Evolutionary conservation across 2,888 invertebrate species (phyloP), one percentile per base, ranked within the genome.

Genomic region (Taphrorychus bicolor): DNA sequence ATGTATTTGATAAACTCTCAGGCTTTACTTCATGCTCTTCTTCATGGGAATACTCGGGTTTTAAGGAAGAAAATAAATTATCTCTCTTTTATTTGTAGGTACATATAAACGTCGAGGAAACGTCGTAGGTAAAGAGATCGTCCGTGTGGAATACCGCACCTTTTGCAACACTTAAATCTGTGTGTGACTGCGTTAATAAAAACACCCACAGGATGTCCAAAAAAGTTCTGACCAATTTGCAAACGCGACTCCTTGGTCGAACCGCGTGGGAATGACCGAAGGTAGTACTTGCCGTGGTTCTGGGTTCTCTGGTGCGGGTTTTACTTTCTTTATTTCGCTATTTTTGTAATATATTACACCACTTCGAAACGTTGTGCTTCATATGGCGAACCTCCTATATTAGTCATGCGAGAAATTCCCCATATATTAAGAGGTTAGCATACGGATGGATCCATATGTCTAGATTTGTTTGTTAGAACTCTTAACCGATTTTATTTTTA

Each of bases 261-360:
- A 11, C 51, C 40, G 61, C 66, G 66, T 66, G 66, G 66, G 66
- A 66, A 40, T 51, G 41, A 57, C 5, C 58, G 61, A 66, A 66
- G 66, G 66, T 57, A 61, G 65, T 45, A 42, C 51, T 40, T 48
- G 59, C 22, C 41, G 22, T 16, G 14, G 45, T 45, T 45, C 11
- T 32, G 11, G n/a, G 32, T 32, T 32, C 11, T 32, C 32, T 32
- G 32, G 11, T 52, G 58, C 52, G 53, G 61, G 52, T 66, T 66
- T 66, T 66, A 66, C 66, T 66, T 66, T 66, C 66, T 66, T 66
- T 61, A 61, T 66, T 57, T 58, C 40, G 66, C 66, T 61, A 51
- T 66, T 66, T 61, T 66, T 66, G 58, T 66, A 60, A 66, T 61
- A 61, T 61, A 61, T 66, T 66, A 61, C 66, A 57, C 60, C 66